Conservation (phyloP, 2,888 invertebrate species). For the Agrochola macilenta region DNA sequence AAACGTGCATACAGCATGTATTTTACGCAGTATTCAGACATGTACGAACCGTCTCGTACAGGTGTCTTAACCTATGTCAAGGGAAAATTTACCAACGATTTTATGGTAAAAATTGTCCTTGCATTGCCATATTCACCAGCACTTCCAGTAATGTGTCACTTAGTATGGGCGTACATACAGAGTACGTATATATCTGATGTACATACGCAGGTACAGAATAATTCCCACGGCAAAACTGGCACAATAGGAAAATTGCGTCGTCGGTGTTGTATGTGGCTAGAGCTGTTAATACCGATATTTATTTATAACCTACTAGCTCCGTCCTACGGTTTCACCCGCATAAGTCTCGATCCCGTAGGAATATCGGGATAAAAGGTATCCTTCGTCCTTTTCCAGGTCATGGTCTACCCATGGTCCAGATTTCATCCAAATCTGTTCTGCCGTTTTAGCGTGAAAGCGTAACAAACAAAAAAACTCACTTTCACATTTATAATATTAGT, state of each 20-base stretch:
- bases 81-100: conserved; percentile 54
- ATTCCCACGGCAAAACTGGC: conserved; percentile 81
- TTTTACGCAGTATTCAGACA: neutral
- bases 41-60: neutral
- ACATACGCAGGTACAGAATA: conserved; percentile 57
- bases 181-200: conserved; percentile 56
- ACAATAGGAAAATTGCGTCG: conserved; percentile 85
- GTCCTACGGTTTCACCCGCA: too few species aligned
- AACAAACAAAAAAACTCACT: too few species aligned
- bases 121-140: conserved; percentile 47
- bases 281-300: conserved; percentile 60
- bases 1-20: neutral
- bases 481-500: too few species aligned
- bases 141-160: conserved; percentile 58
- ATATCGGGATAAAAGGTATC: too few species aligned
- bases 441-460: too few species aligned
- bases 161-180: conserved; percentile 65
- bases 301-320: neutral
- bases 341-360: too few species aligned
- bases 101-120: conserved; percentile 64
- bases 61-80: conserved; percentile 33
- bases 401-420: too few species aligned
- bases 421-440: too few species aligned
- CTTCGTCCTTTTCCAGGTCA: too few species aligned
- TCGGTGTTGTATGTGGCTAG: conserved; percentile 57